Evolutionary conservation across 2,888 invertebrate genomes (phyloP), one percentile per base, ranked within the genome.

Genomic region (Lycocerus yunnanus): DNA sequence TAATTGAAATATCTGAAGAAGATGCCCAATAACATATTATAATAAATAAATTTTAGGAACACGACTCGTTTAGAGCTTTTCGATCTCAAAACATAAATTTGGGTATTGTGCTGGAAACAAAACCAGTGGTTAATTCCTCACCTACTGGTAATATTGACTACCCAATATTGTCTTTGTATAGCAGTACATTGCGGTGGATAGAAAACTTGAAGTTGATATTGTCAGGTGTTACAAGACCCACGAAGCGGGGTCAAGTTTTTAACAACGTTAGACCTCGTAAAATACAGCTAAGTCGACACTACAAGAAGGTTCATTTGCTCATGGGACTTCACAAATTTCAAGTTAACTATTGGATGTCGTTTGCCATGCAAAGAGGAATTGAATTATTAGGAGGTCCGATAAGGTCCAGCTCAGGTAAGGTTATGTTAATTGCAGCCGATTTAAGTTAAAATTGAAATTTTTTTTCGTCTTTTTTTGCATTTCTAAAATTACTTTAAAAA

Each of bases 271-370:
- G 94, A 11, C 95, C 96, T 13, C 91, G 95, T 71, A 97, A 97
- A 86, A 94, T 94, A 77, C 98, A 97, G 81, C 90, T 99, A 4
- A 97, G 97, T 80, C 90, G 99, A 0, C 99, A 99, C 86, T 97
- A 95, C 85, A 93, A 95, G 80, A 94, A 94, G 82, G 92, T 98
- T 27, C 92, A 96, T 84, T 88, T 98, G 4, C 93, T 95, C 6
- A 90, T 98, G 82, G 95, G 95, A 0, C 88, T 98, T 69, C 97
- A 98, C 83, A 93, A 95, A 80, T 91, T 95, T 78, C 94, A 94
- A 88, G 93, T 97, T 9, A 94, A 93, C 85, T 99, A 99, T 88
- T 99, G 98, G 99, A 97, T 98, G 91, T 98, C 98, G 0, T 98
- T 97, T 81, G 96, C 97, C 0, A 93, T 96, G 90, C 97, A 97